A percentile compares a stretch with the other conserved stretches of the same genome.
These are phyloP conservation scores for Cantharis rufa DNA, from an alignment of 2,888 invertebrate species.

Conservation along the genomic window DNA sequence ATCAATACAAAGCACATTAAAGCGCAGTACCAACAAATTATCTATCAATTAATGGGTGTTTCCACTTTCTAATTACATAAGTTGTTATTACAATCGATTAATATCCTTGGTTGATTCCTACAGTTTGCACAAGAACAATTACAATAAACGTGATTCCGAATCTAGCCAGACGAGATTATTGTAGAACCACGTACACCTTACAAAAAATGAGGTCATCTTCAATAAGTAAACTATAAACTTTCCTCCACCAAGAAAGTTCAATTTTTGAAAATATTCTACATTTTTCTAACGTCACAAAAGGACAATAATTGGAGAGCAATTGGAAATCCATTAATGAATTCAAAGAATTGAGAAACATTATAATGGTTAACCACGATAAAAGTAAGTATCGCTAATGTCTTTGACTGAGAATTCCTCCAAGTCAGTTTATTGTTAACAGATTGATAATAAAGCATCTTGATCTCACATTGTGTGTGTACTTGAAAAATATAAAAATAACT, in stretches of 20 bases:
- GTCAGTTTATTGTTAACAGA: not conserved
- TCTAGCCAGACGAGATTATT: not conserved
- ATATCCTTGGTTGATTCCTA: not conserved
- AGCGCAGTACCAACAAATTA: not conserved
- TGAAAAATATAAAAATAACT: not conserved
- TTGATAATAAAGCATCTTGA: not conserved
- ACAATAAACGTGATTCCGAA: not conserved
- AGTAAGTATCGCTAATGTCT: not conserved
- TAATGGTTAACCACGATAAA: not conserved
- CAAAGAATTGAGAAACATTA: not conserved
- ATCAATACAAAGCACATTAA: not conserved
- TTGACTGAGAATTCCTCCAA: not conserved
- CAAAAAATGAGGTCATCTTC: not conserved
- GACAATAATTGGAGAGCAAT: not conserved
- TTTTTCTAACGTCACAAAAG: not conserved
- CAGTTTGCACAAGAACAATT: not conserved
- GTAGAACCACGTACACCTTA: not conserved
- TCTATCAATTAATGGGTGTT: not conserved
- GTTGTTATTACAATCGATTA: not conserved
- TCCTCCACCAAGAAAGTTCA: not conserved
- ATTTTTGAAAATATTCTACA: not conserved
- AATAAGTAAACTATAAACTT: not conserved
- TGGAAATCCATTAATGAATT: not conserved
- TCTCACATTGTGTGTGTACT: not conserved
- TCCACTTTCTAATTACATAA: not conserved